Evolutionary conservation across 2,888 invertebrate genomes (phyloP), one percentile per base, ranked within the genome.

Genomic region (Dione vanillae): DNA sequence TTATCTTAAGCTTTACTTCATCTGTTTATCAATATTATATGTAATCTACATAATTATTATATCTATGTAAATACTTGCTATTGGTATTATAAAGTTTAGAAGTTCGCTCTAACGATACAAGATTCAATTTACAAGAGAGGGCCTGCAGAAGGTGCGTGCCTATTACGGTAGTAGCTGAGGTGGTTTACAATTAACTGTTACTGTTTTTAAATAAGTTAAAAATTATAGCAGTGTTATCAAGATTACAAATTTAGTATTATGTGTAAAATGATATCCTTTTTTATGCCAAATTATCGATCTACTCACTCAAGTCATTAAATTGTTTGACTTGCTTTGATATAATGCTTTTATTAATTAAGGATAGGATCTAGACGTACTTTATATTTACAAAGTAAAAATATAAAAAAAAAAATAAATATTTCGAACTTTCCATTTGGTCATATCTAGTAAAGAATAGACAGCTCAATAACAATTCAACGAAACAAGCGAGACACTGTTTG

Each of bases 101-200:
- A 56, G 16, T 16, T 56, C 37, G 16, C 37, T 56, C 56, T 56
- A 37, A 19, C 37, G 16, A 16, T 40, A 11, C 37, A 56, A 54
- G 56, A 56, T 56, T 56, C 37, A 56, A 56, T 56, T 56, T 56
- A 56, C 56, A 16, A 56, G 37, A n/a, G n/a, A 56, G 56, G 37
- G 37, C 9, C 56, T 56, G 56, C 16, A 16, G 37, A 56, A 16
- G 56, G 37, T n/a, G 35, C 16, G 56, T 56, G 56, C 56, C 56
- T 40, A n/a, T 37, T 40, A 19, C 10, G 16, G 56, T 9, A 1
- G 56, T 19, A 56, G 56, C 16, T 56, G 37, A 56, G 16, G 37
- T 11, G 37, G 19, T 7, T 16, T 11, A 56, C 40, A 56, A 40
- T 40, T 35, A 40, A 37, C 16, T 56, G 1, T 40, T 40, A 7